Base-by-base conservation (phyloP, 2,797 vertebrate genomes). In the Sternarchorhynchus goeldii region DNA sequence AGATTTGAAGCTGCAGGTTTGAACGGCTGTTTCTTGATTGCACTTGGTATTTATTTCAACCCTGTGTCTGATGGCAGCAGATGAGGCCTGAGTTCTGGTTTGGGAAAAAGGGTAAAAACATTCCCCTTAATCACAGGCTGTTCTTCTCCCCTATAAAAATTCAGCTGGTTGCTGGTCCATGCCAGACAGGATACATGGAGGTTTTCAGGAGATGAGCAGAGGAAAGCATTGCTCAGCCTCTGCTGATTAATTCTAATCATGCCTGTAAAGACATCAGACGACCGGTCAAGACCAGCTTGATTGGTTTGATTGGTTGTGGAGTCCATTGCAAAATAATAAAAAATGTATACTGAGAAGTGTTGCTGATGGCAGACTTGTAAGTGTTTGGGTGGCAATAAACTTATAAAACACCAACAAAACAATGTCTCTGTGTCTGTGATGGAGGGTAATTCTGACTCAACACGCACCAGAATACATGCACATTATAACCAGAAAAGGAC, bases 161-260 rank as follows among this genome's bases (percentile, higher is more conserved):
- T 70, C 89, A 86, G 85, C 77, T 81, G 71, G n/a, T 56, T 83
- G 90, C 88, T 88, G 82, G 86, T 80, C 81, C 82, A 88, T 84
- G 76, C 81, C 73, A 81, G 75, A 32, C 66, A 25, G 85, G 80
- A 78, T 68, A 68, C 80, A 59, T 84, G 81, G 81, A 73, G 85
- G 78, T 86, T 88, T 82, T 90, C 88, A 87, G 82, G 80, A 86
- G 85, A 81, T 75, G 85, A 84, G 68, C 69, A 76, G 82, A 80
- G 50, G 82, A 84, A 71, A 85, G 82, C 69, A 66, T 70, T 76
- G 45, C 87, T 85, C 86, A 84, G 79, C 67, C 76, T 64, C 76
- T 25, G 79, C 81, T 93, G 93, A 93, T 93, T 93, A 90, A 90
- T 88, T 92, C 88, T 88, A 92, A 93, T 93, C 92, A 93, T 78